Percentiles rank a stretch among this genome's conserved stretches.
Conservation (phyloP, 2,888 invertebrate genomes). For the Caenorhabditis sp. region DNA sequence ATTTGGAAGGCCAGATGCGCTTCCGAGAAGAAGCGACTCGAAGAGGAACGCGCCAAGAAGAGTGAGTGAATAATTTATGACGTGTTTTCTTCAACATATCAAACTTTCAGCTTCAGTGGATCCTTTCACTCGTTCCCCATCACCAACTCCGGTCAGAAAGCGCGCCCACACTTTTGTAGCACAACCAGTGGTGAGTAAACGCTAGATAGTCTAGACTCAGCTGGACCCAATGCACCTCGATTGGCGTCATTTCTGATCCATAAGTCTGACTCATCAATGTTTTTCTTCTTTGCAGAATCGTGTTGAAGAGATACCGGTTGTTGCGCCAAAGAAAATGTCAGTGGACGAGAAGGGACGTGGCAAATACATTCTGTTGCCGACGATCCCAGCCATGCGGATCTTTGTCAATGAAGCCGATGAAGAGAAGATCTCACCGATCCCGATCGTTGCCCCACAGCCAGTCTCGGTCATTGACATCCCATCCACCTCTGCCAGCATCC, state of each 20-base stretch:
- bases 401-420: constrained; percentile 65
- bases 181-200: constrained; percentile 50
- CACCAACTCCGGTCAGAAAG: constrained; percentile 60
- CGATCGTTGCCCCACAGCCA: constrained; percentile 3
- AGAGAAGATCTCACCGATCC: constrained; percentile 8
- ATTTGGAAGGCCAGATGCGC: constrained; percentile 76
- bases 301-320: constrained; percentile 51
- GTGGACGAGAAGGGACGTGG: constrained; percentile 68
- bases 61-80: constrained; percentile 11
- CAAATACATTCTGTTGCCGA: constrained; percentile 67
- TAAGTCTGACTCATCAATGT: constrained; percentile 14
- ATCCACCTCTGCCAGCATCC: constrained; percentile 31
- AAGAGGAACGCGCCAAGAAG: constrained; percentile 53
- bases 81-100: not conserved
- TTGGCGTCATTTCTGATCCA: constrained; percentile 10
- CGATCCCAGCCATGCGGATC: constrained; percentile 71
- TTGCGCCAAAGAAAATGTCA: constrained; percentile 60
- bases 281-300: constrained; percentile 38
- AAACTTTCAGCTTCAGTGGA: constrained; percentile 30
- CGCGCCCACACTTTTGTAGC: constrained; percentile 69
- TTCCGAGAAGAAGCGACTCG: constrained; percentile 68
- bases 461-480: constrained; percentile 35
- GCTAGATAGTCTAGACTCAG: constrained; percentile 4
- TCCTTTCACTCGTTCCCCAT: constrained; percentile 39
- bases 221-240: not conserved